Percentiles rank a stretch among this genome's conserved stretches.
Conservation (phyloP, 1,140 invertebrate genomes). For the Mylabris phalerata region DNA sequence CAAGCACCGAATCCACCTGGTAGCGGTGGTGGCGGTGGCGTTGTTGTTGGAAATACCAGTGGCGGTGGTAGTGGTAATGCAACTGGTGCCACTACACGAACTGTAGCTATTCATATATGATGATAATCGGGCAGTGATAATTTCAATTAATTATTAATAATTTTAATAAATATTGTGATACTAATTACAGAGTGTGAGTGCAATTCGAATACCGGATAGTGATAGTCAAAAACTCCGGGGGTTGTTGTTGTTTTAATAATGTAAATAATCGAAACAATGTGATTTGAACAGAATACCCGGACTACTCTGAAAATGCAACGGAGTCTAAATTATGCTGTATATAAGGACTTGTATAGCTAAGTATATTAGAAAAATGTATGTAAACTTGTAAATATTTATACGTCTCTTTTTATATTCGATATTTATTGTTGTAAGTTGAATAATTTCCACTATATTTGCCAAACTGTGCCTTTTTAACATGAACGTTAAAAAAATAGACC, state of each 20-base stretch:
- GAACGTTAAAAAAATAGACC: neutral
- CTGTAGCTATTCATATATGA: constrained; percentile 56
- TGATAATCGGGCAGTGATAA: constrained; percentile 6
- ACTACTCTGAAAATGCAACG: constrained; percentile 16
- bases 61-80: constrained; percentile 31
- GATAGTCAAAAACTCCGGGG: constrained; percentile 20
- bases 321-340: constrained; percentile 27
- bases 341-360: constrained; percentile 33
- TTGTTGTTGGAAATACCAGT: neutral
- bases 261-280: neutral
- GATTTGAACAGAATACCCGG: neutral
- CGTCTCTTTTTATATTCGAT: constrained; percentile 23
- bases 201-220: constrained; percentile 28
- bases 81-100: constrained; percentile 46
- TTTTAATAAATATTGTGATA: constrained; percentile 10
- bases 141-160: neutral
- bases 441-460: constrained; percentile 8
- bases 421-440: constrained; percentile 30
- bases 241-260: neutral
- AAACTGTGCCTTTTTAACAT: constrained; percentile 3
- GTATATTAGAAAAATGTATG: constrained; percentile 26
- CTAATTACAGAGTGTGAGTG: constrained; percentile 29
- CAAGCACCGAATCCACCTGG: constrained; percentile 33
- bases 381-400: constrained; percentile 30
- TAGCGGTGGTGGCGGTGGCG: constrained; percentile 3